phyloP scores from a whole-genome alignment of 2,888 invertebrate species.

The Hydraecia micacea region DNA sequence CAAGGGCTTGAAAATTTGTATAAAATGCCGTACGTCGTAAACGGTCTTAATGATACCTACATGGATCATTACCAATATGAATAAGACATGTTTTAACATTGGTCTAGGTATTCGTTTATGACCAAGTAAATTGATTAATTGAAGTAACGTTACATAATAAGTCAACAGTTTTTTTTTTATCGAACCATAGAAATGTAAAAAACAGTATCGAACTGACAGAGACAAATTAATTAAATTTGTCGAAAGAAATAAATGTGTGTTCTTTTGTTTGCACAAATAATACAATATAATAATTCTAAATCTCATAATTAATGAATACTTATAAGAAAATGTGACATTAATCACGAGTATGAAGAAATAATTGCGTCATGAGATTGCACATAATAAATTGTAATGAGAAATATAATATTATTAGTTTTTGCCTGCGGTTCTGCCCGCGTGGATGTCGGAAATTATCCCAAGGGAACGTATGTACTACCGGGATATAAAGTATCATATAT shows the following conservation, averaged over 20 bases:
- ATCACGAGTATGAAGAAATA: not conserved
- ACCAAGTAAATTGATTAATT: constrained; percentile 5
- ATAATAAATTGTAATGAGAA: not conserved
- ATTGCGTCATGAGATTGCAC: not conserved
- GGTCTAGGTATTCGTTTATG: not conserved
- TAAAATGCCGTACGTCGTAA: too few relatives aligned
- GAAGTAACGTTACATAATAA: not conserved
- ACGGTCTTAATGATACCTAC: too few relatives aligned
- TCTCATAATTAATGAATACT: not conserved
- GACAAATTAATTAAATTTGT: not conserved
- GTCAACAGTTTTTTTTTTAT: constrained; percentile 1
- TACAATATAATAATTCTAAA: not conserved
- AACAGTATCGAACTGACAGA: not conserved
- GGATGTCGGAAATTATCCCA: not conserved
- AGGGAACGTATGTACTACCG: too few relatives aligned
- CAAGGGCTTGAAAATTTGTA: too few relatives aligned
- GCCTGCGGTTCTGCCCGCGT: not conserved
- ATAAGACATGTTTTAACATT: not conserved
- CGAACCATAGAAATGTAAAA: too few relatives aligned
- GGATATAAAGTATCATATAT: not conserved
- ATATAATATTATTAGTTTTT: not conserved
- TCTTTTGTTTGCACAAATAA: not conserved
- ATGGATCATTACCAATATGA: not conserved
- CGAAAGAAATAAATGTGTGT: not conserved
- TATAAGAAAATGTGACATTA: not conserved